These are phyloP conservation scores for Zygaena filipendulae DNA, from an alignment of 2,888 invertebrate species.

Conservation along the genomic window DNA sequence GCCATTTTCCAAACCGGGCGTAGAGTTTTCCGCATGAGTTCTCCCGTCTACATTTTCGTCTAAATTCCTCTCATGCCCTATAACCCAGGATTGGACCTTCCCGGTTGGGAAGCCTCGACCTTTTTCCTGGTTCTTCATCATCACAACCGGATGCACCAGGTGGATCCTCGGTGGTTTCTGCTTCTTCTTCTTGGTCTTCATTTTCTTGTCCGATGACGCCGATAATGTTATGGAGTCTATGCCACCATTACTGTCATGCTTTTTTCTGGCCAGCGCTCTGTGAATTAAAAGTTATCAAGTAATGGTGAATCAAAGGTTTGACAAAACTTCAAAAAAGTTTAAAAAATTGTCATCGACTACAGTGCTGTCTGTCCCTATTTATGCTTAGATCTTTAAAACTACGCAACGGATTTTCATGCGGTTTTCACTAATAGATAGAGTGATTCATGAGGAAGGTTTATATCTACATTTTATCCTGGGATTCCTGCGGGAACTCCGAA, in stretches of 20 bases:
- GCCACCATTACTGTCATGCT: slow-evolving; percentile 37
- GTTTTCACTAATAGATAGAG: too few relatives aligned
- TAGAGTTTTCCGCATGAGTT: slow-evolving; percentile 4
- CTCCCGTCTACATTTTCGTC: slow-evolving; percentile 9
- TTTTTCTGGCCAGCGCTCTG: slow-evolving; percentile 35
- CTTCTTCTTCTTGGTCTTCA: slow-evolving; percentile 47
- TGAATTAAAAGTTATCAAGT: slow-evolving; percentile 5
- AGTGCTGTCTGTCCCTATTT: too few relatives aligned
- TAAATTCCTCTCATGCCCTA: slow-evolving; percentile 22
- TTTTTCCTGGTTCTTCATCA: slow-evolving; percentile 38
- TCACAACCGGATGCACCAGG: slow-evolving; percentile 39
- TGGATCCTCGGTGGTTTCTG: slow-evolving; percentile 50
- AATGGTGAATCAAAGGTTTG: too few relatives aligned
- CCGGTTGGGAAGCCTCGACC: slow-evolving; percentile 36
- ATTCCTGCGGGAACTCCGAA: too few relatives aligned
- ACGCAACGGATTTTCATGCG: too few relatives aligned
- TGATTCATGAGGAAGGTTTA: too few relatives aligned
- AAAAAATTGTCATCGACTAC: too few relatives aligned
- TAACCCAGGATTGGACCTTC: slow-evolving; percentile 45
- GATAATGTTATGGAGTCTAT: slow-evolving; percentile 55
- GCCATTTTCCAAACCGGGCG: slow-evolving; percentile 5
- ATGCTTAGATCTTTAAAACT: too few relatives aligned
- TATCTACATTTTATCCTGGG: too few relatives aligned
- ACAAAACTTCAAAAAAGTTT: too few relatives aligned
- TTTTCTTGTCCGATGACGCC: slow-evolving; percentile 34